phyloP scores from a whole-genome alignment of 2,113 vertebrate species.

The Seriola rivoliana region DNA sequence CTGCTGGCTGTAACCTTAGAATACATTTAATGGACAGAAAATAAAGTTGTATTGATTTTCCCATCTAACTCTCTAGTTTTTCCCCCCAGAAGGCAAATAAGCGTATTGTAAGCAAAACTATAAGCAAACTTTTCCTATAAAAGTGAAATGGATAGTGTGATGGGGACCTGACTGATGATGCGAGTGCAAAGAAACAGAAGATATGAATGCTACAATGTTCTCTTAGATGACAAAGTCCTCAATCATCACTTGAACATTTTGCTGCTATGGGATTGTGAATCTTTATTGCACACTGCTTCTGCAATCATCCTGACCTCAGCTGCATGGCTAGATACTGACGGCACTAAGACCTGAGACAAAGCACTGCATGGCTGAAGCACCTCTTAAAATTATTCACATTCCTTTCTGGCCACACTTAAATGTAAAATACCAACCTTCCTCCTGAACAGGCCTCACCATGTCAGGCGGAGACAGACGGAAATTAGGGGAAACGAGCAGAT shows the following conservation, averaged over 20 bases:
- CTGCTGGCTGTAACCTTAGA: background rate
- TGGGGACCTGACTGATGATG: background rate
- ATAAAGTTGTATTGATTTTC: background rate
- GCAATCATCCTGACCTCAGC: constrained; percentile 20
- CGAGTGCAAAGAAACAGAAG: background rate
- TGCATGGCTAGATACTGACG: constrained; percentile 27
- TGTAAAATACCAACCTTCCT: constrained; percentile 59
- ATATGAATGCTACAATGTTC: background rate
- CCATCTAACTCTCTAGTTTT: background rate
- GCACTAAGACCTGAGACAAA: constrained; percentile 50
- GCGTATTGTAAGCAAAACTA: background rate
- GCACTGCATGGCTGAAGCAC: constrained; percentile 48
- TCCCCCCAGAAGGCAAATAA: background rate
- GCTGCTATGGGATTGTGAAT: background rate
- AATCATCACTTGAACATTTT: background rate
- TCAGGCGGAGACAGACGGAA: background rate
- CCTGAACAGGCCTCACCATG: constrained; percentile 4
- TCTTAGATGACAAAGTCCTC: background rate
- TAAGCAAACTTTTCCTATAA: background rate
- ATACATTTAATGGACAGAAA: background rate
- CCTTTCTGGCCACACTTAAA: constrained; percentile 43
- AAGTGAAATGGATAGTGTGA: background rate
- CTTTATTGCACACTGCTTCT: constrained; percentile 40
- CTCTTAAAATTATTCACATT: constrained; percentile 78
- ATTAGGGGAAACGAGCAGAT: background rate